Evolutionary conservation across 2,888 invertebrate species (phyloP), one percentile per base, ranked within the genome.

Genomic region (Fragum fragum): DNA sequence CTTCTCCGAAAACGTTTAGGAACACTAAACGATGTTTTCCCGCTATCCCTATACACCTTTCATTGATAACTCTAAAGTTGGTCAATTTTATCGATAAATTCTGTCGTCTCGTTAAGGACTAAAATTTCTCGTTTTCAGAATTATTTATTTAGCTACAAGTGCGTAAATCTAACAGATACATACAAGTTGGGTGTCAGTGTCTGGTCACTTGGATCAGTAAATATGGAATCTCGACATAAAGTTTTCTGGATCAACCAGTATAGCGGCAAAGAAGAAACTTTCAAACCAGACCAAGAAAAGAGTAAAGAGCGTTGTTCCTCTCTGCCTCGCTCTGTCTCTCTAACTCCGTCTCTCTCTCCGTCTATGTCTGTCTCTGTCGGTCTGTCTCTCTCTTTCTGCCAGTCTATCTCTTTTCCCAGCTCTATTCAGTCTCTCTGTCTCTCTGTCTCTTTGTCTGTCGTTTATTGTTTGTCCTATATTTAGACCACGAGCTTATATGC

Each of bases 161-260:
- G 63, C n/a, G 2, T 63, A 32, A 32, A 63, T 63, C 5, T 63
- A 28, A 63, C 63, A 9, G n/a, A 63, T 36, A 63, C 63, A 1
- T 63, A 36, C n/a, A 36, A 63, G 7, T 21, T 63, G n/a, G 16
- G 28, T 18, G 36, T 36, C 29, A 63, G 3, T 18, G 28, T 63
- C 18, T 63, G 36, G 32, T 63, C 63, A 5, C 63, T 63, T 32
- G 63, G 63, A n/a, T 9, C 32, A 14, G 18, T 63, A 18, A 36
- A 63, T 1, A 63, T 32, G 63, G 9, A 23, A 57, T 23, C 63
- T 18, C n/a, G 2, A 63, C 16, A 32, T 21, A 63, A 32, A 32
- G 28, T 63, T 28, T 63, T 18, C n/a, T 63, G 63, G 63, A 18
- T 63, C 0, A 32, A 32, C n/a, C 1, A 63, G n/a, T 63, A 63